Evolutionary conservation across 2,888 invertebrate genomes (phyloP), one percentile per base, ranked within the genome.

Genomic region (Lampropteryx suffumata): DNA sequence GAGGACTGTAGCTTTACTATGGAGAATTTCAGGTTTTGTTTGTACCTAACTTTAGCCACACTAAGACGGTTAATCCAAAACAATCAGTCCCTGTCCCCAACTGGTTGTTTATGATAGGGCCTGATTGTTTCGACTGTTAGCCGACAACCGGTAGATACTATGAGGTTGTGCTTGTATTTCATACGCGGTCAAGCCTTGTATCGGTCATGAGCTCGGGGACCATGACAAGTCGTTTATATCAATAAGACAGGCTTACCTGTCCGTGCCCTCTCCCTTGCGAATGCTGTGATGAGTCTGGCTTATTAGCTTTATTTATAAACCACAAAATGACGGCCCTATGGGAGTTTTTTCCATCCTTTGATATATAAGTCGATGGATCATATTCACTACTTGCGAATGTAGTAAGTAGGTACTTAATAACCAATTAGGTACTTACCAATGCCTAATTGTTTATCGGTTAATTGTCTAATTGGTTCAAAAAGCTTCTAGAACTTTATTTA

Each of bases 141-240:
- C 21, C 17, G 43, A 55, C 49, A 48, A 49, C 33, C 56, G 43
- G n/a, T n/a, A n/a, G n/a, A n/a, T 50, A 59, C 57, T 48, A 57
- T 40, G 52, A 51, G 56, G 59, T 47, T 40, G 40, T 45, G 47
- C 36, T 48, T 48, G 48, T 48, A 44, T 41, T 41, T 53, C 44
- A 53, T 53, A 48, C 45, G 48, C 53, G 48, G 53, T 53, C 53
- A 48, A 53, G 48, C 44, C 40, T 57, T 56, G 24, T 21, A 21
- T 17, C 17, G 17, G 17, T 17, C 61, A 57, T 52, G 54, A 55
- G 60, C 64, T 52, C 49, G 44, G 60, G 69, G 67, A 69, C 70
- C 24, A 69, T 71, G 70, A 68, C 70, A 66, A 74, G 76, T 77
- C 77, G 65, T 76, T 78, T 75, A 71, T 78, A 75, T 76, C 78